Evolutionary conservation across 1,140 invertebrate genomes (phyloP), one percentile per base, ranked within the genome.

Genomic region (Drepana arcuata): DNA sequence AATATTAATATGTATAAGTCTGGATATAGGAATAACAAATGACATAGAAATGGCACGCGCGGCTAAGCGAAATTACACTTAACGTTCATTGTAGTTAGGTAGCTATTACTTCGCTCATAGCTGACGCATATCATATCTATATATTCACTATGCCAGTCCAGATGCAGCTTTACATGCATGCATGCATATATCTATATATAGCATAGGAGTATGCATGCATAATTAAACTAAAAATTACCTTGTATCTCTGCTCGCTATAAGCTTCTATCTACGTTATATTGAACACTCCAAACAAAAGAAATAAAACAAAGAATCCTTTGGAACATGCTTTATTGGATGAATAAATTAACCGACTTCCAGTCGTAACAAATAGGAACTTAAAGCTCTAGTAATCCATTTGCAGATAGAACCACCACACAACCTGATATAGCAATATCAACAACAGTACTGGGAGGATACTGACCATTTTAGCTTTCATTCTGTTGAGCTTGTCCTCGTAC

Each of bases 401-500:
- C 24, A 82, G 66, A 41, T 75, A 82, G 48, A 69, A 71, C 74
- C 72, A 82, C 74, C 78, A 82, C 54, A 75, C 62, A 33, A 79
- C 48, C 53, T 82, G 78, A 60, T 79, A 79, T 30, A 71, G 43
- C 38, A 82, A 67, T 64, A 82, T 64, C 59, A 82, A 68, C 26
- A 69, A 64, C 60, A 82, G 55, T 61, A 79, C 43, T 49, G 78
- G 78, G 34, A 65, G 47, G 36, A 65, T 82, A 87, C 87, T 85
- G 75, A 89, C 88, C 87, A 90, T 89, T 86, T 88, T 89, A 5
- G 83, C 77, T 55, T 89, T 90, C 87, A 90, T 89, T 63, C 87
- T 84, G 41, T 87, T 87, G 45, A 90, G 68, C 70, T 90, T 90
- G 37, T 86, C 86, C 51, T 90, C 88, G 65, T 89, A 88, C 48